Conservation (phyloP, 2,113 vertebrate genomes). For the Eublepharis macularius region DNA sequence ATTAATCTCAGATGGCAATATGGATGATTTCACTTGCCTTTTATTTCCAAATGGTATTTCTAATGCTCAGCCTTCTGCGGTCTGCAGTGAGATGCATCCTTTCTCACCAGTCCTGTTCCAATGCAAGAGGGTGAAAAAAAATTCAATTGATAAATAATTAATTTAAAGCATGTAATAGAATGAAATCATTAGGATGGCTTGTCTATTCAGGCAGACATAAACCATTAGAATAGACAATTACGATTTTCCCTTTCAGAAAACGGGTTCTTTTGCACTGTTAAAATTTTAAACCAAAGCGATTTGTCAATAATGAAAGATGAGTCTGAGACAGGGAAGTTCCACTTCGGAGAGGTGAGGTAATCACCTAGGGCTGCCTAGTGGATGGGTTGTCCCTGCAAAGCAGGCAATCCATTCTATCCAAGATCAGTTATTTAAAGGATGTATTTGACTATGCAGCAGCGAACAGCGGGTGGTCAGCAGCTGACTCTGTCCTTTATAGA, state of each 20-base stretch:
- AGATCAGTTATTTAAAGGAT: no score
- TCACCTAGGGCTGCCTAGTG: no score
- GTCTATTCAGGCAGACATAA: neutral
- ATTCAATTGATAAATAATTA: neutral
- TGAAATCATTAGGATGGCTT: neutral
- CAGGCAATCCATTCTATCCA: no score
- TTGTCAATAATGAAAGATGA: neutral
- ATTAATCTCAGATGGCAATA: no score
- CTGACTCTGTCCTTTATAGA: no score
- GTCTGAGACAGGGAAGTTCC: no score
- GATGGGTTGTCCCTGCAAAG: no score
- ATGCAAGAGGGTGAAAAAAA: neutral
- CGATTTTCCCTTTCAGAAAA: neutral
- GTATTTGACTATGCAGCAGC: no score
- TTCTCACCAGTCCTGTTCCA: no score
- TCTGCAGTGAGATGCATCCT: neutral
- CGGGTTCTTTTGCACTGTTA: neutral
- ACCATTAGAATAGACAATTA: neutral
- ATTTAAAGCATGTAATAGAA: neutral
- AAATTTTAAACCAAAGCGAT: neutral
- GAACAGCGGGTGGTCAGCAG: no score
- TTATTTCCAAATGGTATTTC: neutral
- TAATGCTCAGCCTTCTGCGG: neutral
- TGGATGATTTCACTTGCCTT: neutral
- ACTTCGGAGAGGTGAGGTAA: no score